Base-by-base conservation (phyloP, 1,140 invertebrate species). In the Heliconius congener region DNA sequence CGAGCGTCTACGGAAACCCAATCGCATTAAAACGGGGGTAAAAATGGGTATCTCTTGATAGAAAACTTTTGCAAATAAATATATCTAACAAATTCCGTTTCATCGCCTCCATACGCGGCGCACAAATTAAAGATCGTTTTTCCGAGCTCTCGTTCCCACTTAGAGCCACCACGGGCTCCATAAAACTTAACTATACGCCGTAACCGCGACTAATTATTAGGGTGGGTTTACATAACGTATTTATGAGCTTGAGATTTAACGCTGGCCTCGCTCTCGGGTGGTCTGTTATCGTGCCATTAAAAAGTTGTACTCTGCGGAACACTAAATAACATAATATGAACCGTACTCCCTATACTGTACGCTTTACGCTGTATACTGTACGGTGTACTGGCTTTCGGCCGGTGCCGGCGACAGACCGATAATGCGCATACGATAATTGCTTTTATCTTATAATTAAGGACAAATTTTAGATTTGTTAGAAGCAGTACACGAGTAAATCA, bases 151-250 rank as follows among this genome's bases (percentile, higher is more conserved):
- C 84, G 78, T 86, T 87, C 84, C 86, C 86, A 88, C 90, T 90
- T 88, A 85, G 80, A 87, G 87, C 88, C 86, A 85, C 82, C 79
- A 86, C 85, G 78, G 86, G 87, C 83, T 84, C 85, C 91, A 93
- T 93, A 93, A 93, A 93, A 92, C 90, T 93, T 93, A 94, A 93
- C 90, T 92, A 91, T 89, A 87, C 85, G 87, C 89, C 87, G 90
- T 93, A 94, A 93, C 92, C 89, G 87, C 90, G 87, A 92, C 93
- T 94, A 94, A 94, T 94, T 93, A 93, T 94, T 90, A 94, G 93
- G 93, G 91, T 91, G 87, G 92, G 92, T 92, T 93, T 93, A 93
- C 93, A 93, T 94, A 92, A 92, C 90, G 88, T 93, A 94, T 93
- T 94, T 93, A 94, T 93, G 93, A 93, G 90, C 87, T 87, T 82